Evolutionary conservation across 1,140 invertebrate genomes (phyloP).

Genomic region (Apocrypta bakeri): DNA sequence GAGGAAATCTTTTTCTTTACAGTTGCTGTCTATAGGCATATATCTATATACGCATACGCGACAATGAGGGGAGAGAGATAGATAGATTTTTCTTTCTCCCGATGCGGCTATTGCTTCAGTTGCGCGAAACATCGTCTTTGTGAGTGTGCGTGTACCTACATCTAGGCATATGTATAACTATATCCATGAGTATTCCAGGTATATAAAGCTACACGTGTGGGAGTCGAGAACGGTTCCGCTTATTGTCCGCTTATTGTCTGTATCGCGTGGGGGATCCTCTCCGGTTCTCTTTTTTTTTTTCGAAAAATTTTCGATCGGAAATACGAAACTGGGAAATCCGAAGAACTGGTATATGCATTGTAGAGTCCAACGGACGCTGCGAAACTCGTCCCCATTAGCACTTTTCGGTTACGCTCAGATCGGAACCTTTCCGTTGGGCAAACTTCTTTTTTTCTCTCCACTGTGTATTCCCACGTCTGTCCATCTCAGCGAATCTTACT

Average conservation of each 20-base stretch:
- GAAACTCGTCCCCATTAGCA: constrained; percentile 28
- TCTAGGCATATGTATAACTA: no score
- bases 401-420: constrained; percentile 40
- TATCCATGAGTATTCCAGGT: neutral
- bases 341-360: neutral
- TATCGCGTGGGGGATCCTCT: neutral
- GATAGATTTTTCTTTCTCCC: neutral
- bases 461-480: neutral
- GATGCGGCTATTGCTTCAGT: neutral
- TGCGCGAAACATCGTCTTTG: neutral
- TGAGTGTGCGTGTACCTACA: neutral
- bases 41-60: neutral
- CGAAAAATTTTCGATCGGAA: no score
- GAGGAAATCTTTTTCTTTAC: constrained; percentile 30
- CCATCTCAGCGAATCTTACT: neutral
- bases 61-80: constrained; percentile 19
- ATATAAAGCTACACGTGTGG: neutral
- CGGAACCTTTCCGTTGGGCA: constrained; percentile 8
- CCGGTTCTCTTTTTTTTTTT: neutral
- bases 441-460: neutral
- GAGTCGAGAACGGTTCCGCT: constrained; percentile 51
- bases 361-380: neutral
- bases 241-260: constrained; percentile 33
- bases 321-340: neutral
- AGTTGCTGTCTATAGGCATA: neutral